phyloP scores from a whole-genome alignment of 2,797 vertebrate genomes.

The Acrossocheilus fasciatus region DNA sequence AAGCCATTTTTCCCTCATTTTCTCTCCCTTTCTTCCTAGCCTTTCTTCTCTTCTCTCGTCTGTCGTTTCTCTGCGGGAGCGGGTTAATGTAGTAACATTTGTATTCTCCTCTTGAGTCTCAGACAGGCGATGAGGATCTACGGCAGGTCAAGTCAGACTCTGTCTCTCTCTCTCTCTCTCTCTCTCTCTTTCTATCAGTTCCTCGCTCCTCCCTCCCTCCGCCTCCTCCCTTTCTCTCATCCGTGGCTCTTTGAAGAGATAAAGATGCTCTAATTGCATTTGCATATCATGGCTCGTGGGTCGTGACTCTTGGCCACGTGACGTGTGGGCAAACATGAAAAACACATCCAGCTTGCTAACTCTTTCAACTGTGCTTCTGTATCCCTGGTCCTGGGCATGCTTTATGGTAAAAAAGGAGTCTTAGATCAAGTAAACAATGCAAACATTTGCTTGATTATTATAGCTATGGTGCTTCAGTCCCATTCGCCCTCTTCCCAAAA shows the following conservation, averaged over 20 bases:
- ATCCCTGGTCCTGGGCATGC: background rate
- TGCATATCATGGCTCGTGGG: conserved; percentile 71
- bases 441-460: background rate
- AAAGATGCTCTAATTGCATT: conserved; percentile 79
- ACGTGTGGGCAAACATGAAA: conserved; percentile 50
- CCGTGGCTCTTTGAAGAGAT: conserved; percentile 75
- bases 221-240: conserved; percentile 66
- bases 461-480: background rate
- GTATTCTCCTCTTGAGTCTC: conserved; percentile 72
- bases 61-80: conserved; percentile 43
- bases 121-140: conserved; percentile 65
- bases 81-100: conserved; percentile 73
- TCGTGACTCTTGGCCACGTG: conserved; percentile 58
- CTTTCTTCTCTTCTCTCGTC: conserved; percentile 60
- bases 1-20: conserved; percentile 59
- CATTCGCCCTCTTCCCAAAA: background rate
- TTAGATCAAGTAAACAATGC: background rate
- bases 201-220: conserved; percentile 32
- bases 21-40: conserved; percentile 49
- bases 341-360: conserved; percentile 43
- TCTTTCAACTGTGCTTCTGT: conserved; percentile 18
- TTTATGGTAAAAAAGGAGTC: background rate
- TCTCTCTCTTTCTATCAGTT: conserved; percentile 35
- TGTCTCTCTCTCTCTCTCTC: conserved; percentile 57
- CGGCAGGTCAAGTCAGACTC: conserved; percentile 75